A percentile compares a stretch with the other conserved stretches of the same genome.
phyloP scores from a whole-genome alignment of 2,888 invertebrate genomes.

The Diaphora mendica region DNA sequence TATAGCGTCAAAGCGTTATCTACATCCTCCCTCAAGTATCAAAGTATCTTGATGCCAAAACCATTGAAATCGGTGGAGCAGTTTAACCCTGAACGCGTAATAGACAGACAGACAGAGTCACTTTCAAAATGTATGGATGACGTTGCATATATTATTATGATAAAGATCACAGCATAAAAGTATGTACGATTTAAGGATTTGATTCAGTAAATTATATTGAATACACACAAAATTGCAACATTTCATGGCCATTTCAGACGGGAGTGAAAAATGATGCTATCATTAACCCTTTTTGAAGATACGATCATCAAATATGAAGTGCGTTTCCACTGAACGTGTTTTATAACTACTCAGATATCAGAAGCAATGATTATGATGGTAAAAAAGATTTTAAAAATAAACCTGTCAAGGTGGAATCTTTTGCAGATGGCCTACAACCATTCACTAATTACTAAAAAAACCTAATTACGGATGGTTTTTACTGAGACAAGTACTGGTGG shows the following conservation, averaged over 20 bases:
- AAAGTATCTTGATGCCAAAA: no score
- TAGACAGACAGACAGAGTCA: no score
- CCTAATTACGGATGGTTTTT: neutral
- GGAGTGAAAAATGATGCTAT: constrained; percentile 52
- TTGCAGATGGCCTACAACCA: neutral
- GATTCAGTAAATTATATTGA: neutral
- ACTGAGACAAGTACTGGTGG: neutral
- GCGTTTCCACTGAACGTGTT: constrained; percentile 36
- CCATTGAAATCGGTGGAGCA: no score
- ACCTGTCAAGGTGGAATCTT: neutral
- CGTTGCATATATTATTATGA: neutral
- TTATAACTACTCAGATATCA: neutral
- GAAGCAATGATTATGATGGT: neutral
- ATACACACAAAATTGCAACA: constrained; percentile 26
- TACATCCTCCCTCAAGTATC: no score
- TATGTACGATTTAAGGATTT: neutral
- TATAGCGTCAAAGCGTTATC: no score
- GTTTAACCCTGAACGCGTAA: no score
- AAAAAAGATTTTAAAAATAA: neutral
- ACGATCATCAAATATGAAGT: constrained; percentile 41
- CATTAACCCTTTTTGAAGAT: constrained; percentile 58
- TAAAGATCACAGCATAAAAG: neutral
- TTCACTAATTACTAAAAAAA: neutral
- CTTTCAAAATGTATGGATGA: no score
- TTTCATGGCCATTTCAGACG: constrained; percentile 37